Conservation (phyloP, 2,888 invertebrate species). For the Toxonevra muliebris region DNA sequence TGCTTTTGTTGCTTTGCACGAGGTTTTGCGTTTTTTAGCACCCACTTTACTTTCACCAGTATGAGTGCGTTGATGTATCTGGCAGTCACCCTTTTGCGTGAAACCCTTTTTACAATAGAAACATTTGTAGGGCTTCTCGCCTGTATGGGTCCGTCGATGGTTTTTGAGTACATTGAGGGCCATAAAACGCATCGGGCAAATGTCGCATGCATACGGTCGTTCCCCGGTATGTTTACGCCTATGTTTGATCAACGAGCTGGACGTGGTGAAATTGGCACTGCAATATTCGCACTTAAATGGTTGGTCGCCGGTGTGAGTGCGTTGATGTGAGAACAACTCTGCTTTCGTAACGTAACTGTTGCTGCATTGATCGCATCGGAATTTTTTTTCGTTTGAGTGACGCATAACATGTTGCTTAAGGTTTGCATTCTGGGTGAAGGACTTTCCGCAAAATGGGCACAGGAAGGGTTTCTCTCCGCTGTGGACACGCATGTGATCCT, state of each 20-base stretch:
- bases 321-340: slow-evolving; percentile 68
- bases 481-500: slow-evolving; percentile 69
- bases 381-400: slow-evolving; percentile 67
- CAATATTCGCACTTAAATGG: slow-evolving; percentile 71
- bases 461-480: slow-evolving; percentile 71
- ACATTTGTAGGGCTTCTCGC: slow-evolving; percentile 69
- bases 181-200: slow-evolving; percentile 69
- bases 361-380: slow-evolving; percentile 64
- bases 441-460: slow-evolving; percentile 68
- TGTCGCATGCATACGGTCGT: slow-evolving; percentile 69
- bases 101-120: slow-evolving; percentile 69
- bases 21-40: not conserved
- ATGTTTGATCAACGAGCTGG: slow-evolving; percentile 70
- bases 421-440: slow-evolving; percentile 72
- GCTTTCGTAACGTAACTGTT: slow-evolving; percentile 66
- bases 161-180: slow-evolving; percentile 70
- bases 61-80: slow-evolving; percentile 69
- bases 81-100: slow-evolving; percentile 69
- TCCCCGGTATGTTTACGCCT: slow-evolving; percentile 71
- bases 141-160: slow-evolving; percentile 70
- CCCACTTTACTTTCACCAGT: slow-evolving; percentile 59
- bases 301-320: slow-evolving; percentile 71
- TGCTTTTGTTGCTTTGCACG: not conserved
- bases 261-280: slow-evolving; percentile 69
- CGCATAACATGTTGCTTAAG: slow-evolving; percentile 69